phyloP scores from a whole-genome alignment of 2,113 vertebrate species.

The Thalassarche chlororhynchos region DNA sequence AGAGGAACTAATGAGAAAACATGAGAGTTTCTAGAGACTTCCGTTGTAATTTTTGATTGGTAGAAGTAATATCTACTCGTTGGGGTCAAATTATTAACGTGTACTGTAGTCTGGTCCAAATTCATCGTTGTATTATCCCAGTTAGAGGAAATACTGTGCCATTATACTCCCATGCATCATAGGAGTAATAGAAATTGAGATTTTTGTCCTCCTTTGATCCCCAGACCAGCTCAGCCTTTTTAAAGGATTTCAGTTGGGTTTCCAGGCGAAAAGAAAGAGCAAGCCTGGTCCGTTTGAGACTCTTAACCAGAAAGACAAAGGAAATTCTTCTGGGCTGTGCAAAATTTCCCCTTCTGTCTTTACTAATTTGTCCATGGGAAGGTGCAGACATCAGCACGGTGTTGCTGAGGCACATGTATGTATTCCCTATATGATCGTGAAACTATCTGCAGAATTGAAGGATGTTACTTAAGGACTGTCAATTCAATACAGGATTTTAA shows the following conservation, averaged over 20 bases:
- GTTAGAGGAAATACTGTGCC: background rate
- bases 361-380: background rate
- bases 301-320: background rate
- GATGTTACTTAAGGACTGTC: background rate
- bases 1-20: background rate
- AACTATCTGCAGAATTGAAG: background rate
- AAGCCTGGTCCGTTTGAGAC: background rate
- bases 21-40: background rate
- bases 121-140: background rate
- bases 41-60: background rate
- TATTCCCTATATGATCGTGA: background rate
- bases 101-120: background rate
- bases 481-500: background rate
- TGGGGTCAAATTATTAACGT: background rate
- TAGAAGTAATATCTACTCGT: background rate
- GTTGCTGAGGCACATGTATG: background rate
- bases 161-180: fast-evolving
- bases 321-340: background rate
- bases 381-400: background rate
- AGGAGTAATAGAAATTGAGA: background rate
- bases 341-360: background rate
- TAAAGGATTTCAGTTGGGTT: background rate
- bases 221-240: background rate
- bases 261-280: background rate
- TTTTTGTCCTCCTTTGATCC: background rate